Conservation (phyloP, 2,113 vertebrate genomes). For the Amblyornis subalaris region DNA sequence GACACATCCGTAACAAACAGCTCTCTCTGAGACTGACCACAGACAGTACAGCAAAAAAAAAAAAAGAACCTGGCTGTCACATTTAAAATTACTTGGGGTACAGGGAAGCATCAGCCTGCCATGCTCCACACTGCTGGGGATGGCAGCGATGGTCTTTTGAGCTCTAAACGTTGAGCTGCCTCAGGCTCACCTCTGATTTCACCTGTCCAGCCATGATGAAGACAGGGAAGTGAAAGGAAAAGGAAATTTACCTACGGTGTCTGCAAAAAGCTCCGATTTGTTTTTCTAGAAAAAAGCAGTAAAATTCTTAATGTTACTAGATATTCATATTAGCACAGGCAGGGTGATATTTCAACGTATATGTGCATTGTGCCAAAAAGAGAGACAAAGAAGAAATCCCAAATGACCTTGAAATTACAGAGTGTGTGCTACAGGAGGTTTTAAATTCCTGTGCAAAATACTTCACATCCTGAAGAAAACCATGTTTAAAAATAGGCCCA, state of each 20-base stretch:
- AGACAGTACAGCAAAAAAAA: background rate
- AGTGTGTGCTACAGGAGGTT: background rate
- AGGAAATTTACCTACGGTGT: background rate
- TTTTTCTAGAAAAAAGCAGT: background rate
- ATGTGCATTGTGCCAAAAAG: background rate
- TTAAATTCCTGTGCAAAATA: constrained; percentile 27
- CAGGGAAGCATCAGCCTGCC: background rate
- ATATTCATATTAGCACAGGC: background rate
- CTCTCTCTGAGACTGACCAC: background rate
- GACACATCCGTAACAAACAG: background rate
- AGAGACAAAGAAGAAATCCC: background rate
- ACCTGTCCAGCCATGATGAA: background rate
- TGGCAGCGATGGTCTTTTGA: fast-evolving
- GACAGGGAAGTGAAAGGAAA: background rate
- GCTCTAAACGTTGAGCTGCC: background rate
- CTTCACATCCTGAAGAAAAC: background rate
- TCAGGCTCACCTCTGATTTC: background rate
- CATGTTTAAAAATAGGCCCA: background rate
- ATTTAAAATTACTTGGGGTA: background rate
- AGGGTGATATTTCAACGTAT: background rate
- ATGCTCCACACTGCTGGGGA: background rate
- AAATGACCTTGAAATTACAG: background rate
- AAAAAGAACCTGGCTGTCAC: background rate
- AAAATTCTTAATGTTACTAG: background rate
- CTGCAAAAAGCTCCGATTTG: background rate